Conservation (phyloP, 92 coral and sea anemone genomes). For the Plumapathes pennacea region DNA sequence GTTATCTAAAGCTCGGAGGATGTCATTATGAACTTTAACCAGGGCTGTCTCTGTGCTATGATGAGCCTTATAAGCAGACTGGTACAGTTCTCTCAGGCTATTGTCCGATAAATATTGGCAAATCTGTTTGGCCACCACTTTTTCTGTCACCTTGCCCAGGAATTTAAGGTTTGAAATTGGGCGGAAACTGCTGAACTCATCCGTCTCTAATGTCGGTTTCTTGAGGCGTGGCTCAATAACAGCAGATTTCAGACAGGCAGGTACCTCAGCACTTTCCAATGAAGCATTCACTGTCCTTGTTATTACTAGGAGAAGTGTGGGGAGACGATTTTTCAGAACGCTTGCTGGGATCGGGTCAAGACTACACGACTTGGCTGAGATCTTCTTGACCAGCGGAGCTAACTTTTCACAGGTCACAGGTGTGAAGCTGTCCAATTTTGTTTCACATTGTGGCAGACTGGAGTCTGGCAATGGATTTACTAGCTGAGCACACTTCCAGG, state of each 20-base stretch:
- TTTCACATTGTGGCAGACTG: slow-evolving; percentile 4
- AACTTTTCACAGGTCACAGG: slow-evolving; percentile 11
- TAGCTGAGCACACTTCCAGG: neutral
- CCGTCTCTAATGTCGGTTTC: neutral
- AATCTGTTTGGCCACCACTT: too few relatives aligned
- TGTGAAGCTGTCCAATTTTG: slow-evolving; percentile 13
- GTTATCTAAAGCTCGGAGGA: too few relatives aligned
- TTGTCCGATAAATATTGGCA: too few relatives aligned
- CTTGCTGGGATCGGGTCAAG: slow-evolving; percentile 16
- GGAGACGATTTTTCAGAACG: slow-evolving; percentile 9
- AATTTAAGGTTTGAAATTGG: slow-evolving; percentile 4
- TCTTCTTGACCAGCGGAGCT: slow-evolving; percentile 2
- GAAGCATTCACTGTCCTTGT: slow-evolving; percentile 28
- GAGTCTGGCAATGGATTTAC: slow-evolving; percentile 12
- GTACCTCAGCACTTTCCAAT: slow-evolving; percentile 14
- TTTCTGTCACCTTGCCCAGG: too few relatives aligned
- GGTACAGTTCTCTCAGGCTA: too few relatives aligned
- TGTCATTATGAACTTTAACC: too few relatives aligned
- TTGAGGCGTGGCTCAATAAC: slow-evolving; percentile 3
- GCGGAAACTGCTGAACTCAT: slow-evolving; percentile 6
- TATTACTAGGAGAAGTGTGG: slow-evolving; percentile 8
- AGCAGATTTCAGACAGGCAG: slow-evolving; percentile 14
- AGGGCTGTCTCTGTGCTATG: too few relatives aligned
- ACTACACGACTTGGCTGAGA: slow-evolving; percentile 19
- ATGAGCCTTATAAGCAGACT: too few relatives aligned